Conservation (phyloP, 2,888 invertebrate genomes). For the Ditula angustiorana region DNA sequence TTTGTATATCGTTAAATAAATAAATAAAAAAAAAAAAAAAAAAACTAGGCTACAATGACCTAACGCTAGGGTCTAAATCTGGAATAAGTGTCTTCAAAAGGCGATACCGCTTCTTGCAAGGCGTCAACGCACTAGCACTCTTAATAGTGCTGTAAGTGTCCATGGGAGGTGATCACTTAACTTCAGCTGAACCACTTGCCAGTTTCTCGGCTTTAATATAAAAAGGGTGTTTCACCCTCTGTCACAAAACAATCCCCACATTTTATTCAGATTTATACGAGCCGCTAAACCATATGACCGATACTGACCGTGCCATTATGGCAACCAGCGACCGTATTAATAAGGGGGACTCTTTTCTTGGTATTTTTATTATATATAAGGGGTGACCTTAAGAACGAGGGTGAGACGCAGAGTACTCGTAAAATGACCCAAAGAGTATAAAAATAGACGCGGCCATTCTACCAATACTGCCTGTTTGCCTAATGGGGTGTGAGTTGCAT, state of each 20-base stretch:
- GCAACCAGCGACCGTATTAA: slow-evolving; percentile 44
- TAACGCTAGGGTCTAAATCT: too few relatives aligned
- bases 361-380: slow-evolving; percentile 48
- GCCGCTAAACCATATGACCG: slow-evolving; percentile 12
- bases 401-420: slow-evolving; percentile 15
- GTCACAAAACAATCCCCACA: background rate
- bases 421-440: slow-evolving; percentile 34
- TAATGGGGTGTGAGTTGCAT: slow-evolving; percentile 39
- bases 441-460: slow-evolving; percentile 40
- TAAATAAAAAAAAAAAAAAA: too few relatives aligned
- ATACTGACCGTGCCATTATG: slow-evolving; percentile 26
- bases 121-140: too few relatives aligned
- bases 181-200: too few relatives aligned
- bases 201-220: too few relatives aligned
- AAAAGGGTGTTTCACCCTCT: too few relatives aligned
- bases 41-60: too few relatives aligned
- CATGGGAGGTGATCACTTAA: too few relatives aligned
- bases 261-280: slow-evolving; percentile 22
- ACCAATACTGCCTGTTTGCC: slow-evolving; percentile 46
- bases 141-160: background rate
- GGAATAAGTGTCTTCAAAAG: too few relatives aligned
- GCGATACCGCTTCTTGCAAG: too few relatives aligned
- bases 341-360: slow-evolving; percentile 46
- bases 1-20: too few relatives aligned
- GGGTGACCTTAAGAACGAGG: slow-evolving; percentile 35